Percentiles rank a stretch among this genome's conserved stretches.
Conservation (phyloP, 53 echinoderm and acorn worm species). For the Hippasteria phrygiana region DNA sequence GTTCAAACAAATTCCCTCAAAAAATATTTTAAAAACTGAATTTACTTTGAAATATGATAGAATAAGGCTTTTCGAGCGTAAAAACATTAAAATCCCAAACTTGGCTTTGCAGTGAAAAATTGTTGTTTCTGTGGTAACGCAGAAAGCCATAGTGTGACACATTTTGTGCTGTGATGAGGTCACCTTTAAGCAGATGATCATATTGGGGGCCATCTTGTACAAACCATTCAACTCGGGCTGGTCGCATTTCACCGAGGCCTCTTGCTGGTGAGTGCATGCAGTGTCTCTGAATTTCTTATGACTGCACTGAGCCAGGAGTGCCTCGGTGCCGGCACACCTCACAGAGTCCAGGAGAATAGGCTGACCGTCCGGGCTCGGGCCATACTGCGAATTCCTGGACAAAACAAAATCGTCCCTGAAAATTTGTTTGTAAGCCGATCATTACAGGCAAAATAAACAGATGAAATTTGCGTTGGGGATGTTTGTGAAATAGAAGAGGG, state of each 20-base stretch:
- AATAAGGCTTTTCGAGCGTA: too few relatives aligned
- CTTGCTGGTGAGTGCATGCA: neutral
- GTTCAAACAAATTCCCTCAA: too few relatives aligned
- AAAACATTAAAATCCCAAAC: too few relatives aligned
- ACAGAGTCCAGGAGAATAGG: conserved; percentile 16
- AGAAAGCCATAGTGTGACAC: too few relatives aligned
- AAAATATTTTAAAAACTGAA: too few relatives aligned
- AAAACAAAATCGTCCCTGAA: neutral
- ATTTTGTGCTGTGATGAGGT: neutral
- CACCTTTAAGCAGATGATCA: neutral
- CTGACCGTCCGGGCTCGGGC: neutral
- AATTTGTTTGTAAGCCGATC: too few relatives aligned
- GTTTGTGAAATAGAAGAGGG: too few relatives aligned
- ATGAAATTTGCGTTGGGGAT: too few relatives aligned
- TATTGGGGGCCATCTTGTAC: neutral
- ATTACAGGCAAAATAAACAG: too few relatives aligned
- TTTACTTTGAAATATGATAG: too few relatives aligned
- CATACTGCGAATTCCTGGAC: neutral
- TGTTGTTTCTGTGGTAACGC: too few relatives aligned
- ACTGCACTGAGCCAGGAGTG: conserved; percentile 34
- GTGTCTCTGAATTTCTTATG: neutral
- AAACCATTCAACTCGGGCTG: neutral
- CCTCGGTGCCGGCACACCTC: conserved; percentile 15
- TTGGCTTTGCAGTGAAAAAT: too few relatives aligned
- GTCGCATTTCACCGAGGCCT: neutral